Conservation (phyloP, 2,797 vertebrate species). For the Betta splendens region DNA sequence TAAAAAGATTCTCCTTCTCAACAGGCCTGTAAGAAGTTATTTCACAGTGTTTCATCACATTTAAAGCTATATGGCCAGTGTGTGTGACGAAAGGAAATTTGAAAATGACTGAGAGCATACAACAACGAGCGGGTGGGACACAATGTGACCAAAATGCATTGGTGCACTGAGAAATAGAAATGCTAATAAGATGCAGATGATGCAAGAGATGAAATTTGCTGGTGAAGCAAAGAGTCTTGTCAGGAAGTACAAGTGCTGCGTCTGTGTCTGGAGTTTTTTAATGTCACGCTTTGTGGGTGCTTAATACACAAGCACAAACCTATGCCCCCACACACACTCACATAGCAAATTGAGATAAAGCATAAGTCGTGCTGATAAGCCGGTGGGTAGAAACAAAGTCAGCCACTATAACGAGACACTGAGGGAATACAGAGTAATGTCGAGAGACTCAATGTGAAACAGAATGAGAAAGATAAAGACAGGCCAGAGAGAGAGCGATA, state of each 20-base stretch:
- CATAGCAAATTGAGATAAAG: slow-evolving; percentile 43
- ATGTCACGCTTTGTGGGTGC: slow-evolving; percentile 59
- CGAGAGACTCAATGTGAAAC: slow-evolving; percentile 42
- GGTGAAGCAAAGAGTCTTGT: slow-evolving; percentile 35
- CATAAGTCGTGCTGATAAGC: slow-evolving; percentile 58
- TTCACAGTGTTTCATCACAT: slow-evolving; percentile 60
- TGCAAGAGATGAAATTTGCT: slow-evolving; percentile 61
- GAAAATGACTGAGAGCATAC: slow-evolving; percentile 14
- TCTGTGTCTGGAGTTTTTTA: slow-evolving; percentile 55
- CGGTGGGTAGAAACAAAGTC: slow-evolving; percentile 67
- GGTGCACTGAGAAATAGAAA: slow-evolving; percentile 45
- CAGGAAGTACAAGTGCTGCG: slow-evolving; percentile 41
- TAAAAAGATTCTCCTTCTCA: slow-evolving; percentile 18
- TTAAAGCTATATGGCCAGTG: slow-evolving; percentile 21
- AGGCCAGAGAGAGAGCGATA: slow-evolving; percentile 23
- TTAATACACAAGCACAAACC: slow-evolving; percentile 29
- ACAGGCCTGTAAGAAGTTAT: slow-evolving; percentile 32
- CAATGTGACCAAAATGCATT: slow-evolving; percentile 41
- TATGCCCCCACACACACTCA: slow-evolving; percentile 15
- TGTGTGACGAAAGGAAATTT: slow-evolving; percentile 29
- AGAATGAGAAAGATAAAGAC: slow-evolving; percentile 61
- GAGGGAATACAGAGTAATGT: slow-evolving; percentile 58
- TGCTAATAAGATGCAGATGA: slow-evolving; percentile 64
- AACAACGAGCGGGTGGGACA: slow-evolving; percentile 25
- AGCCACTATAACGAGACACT: slow-evolving; percentile 69